Evolutionary conservation across 2,113 vertebrate species (phyloP).

Genomic region (Tachycineta bicolor): DNA sequence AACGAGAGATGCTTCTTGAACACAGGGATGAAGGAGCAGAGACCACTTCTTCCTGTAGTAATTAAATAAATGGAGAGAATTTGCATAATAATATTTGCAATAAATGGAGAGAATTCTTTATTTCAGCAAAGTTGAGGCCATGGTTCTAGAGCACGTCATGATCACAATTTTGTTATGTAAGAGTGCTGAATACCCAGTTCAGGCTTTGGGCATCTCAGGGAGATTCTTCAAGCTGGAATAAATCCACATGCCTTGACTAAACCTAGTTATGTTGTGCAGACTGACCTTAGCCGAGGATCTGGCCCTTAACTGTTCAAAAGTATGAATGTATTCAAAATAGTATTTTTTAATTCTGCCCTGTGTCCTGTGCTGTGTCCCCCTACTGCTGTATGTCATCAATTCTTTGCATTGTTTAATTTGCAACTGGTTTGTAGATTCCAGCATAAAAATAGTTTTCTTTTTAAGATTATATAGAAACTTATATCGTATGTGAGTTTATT

Average conservation of each 20-base stretch:
- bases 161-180: neutral
- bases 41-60: neutral
- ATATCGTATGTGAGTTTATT: neutral
- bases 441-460: neutral
- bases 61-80: neutral
- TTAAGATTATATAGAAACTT: neutral
- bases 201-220: slow-evolving; percentile 36
- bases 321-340: neutral
- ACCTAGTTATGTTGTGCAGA: neutral
- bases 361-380: neutral
- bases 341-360: neutral
- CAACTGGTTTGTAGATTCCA: neutral
- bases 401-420: neutral
- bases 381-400: neutral
- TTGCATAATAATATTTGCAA: no score
- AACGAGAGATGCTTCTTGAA: neutral
- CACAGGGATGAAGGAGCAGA: neutral
- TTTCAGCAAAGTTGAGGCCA: neutral
- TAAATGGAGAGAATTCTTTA: neutral
- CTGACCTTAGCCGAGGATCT: neutral
- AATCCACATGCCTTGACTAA: slow-evolving; percentile 35
- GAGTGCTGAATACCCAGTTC: neutral
- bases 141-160: neutral
- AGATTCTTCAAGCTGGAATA: slow-evolving; percentile 14
- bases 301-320: neutral